These are phyloP conservation scores for Eptatretus burgeri DNA, from an alignment of 2,113 vertebrate species.

Conservation along the genomic window DNA sequence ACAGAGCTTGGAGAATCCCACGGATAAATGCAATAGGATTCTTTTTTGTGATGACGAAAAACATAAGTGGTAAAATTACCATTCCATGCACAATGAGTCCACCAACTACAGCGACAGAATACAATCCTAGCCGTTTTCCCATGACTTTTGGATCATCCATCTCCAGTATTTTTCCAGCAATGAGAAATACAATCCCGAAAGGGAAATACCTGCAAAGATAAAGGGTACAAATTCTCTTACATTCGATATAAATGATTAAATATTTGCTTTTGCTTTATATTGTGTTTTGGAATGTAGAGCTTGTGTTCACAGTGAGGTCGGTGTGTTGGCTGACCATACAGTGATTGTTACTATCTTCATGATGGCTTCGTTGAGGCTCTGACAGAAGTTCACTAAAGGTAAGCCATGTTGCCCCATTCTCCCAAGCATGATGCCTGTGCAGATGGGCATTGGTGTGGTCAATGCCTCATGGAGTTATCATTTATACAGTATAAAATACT, in stretches of 20 bases:
- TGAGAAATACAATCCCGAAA: conserved; percentile 72
- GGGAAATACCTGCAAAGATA: conserved; percentile 48
- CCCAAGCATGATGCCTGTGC: too few relatives aligned
- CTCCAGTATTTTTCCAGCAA: conserved; percentile 80
- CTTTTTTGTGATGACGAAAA: conserved; percentile 84
- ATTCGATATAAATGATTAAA: neutral
- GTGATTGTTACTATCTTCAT: conserved; percentile 79
- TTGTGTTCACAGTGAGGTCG: too few relatives aligned
- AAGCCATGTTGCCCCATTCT: too few relatives aligned
- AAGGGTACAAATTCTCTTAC: neutral
- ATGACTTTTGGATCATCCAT: conserved; percentile 66
- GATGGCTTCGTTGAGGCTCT: conserved; percentile 82
- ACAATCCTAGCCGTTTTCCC: conserved; percentile 77
- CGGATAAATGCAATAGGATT: conserved; percentile 87
- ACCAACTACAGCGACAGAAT: conserved; percentile 51
- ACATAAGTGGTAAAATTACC: conserved; percentile 53
- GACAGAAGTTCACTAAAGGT: conserved; percentile 31
- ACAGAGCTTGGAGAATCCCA: conserved; percentile 74
- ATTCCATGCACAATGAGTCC: conserved; percentile 64
- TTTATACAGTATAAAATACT: too few relatives aligned
- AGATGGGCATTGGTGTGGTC: too few relatives aligned
- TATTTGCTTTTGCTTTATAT: too few relatives aligned
- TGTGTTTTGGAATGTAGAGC: too few relatives aligned
- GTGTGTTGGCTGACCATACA: conserved; percentile 49
- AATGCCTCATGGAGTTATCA: too few relatives aligned